Evolutionary conservation across 1,140 invertebrate species (phyloP).

Genomic region (Notospermus geniculatus): DNA sequence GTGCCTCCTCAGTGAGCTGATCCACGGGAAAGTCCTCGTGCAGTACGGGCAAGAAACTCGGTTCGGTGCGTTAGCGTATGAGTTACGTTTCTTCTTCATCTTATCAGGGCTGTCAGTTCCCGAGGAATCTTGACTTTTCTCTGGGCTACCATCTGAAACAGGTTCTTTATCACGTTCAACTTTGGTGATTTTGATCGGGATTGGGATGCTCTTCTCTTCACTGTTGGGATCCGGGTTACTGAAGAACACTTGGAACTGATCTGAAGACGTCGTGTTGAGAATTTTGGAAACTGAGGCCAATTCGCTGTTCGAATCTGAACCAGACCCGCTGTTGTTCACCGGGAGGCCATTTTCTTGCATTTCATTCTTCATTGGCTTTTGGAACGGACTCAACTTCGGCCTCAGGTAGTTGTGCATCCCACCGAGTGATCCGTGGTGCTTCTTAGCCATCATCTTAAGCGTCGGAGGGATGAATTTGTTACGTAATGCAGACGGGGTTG

Average conservation of each 20-base stretch:
- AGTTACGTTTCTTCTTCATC: constrained; percentile 80
- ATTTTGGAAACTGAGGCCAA: constrained; percentile 48
- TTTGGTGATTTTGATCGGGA: constrained; percentile 1
- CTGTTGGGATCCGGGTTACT: constrained; percentile 13
- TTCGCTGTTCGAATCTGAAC: constrained; percentile 26
- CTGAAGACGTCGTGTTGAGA: constrained; percentile 38
- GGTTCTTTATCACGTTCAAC: not conserved
- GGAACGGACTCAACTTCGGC: no score
- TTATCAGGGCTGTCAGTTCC: no score
- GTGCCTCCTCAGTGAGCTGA: constrained; percentile 86
- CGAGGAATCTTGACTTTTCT: no score
- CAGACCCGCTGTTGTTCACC: constrained; percentile 39
- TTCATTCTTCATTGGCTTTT: no score
- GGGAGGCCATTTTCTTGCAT: no score
- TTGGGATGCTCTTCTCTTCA: constrained; percentile 11
- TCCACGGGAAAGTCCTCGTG: constrained; percentile 91
- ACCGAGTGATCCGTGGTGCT: no score
- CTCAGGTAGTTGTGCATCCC: no score
- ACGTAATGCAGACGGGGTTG: not conserved
- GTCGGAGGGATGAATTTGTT: constrained; percentile 4
- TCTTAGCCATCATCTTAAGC: constrained; percentile 4
- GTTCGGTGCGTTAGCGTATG: constrained; percentile 91
- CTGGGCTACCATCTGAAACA: not conserved
- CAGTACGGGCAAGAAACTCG: constrained; percentile 88
- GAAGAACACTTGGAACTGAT: constrained; percentile 40